These are phyloP conservation scores for Leptopilina syphax DNA, from an alignment of 2,888 invertebrate genomes.

Conservation along the genomic window DNA sequence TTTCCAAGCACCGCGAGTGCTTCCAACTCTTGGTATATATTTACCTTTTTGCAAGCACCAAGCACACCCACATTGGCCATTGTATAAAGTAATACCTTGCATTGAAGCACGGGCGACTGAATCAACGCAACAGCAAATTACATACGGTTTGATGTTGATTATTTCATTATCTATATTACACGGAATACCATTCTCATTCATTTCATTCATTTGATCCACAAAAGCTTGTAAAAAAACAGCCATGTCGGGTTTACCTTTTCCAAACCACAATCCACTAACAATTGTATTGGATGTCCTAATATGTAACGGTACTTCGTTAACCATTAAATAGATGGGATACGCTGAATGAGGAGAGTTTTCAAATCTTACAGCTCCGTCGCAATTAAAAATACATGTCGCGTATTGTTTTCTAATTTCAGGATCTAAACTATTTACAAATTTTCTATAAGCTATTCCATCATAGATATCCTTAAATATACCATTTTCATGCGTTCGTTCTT, in stretches of 20 bases:
- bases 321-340: conserved; percentile 49
- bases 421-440: conserved; percentile 40
- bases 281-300: conserved; percentile 38
- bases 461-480: conserved; percentile 46
- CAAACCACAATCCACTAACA: conserved; percentile 46
- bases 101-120: conserved; percentile 38
- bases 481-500: conserved; percentile 33
- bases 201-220: conserved; percentile 42
- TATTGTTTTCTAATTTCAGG: conserved; percentile 16
- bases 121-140: conserved; percentile 47
- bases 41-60: conserved; percentile 47
- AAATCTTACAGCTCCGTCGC: conserved; percentile 49
- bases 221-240: conserved; percentile 46
- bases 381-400: conserved; percentile 49
- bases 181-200: conserved; percentile 34
- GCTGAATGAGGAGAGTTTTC: conserved; percentile 47
- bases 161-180: conserved; percentile 38
- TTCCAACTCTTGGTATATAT: background rate
- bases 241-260: conserved; percentile 41
- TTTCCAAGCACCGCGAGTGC: background rate
- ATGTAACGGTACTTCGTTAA: conserved; percentile 51
- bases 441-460: conserved; percentile 46
- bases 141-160: conserved; percentile 16
- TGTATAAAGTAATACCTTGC: conserved; percentile 46
- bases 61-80: conserved; percentile 44